Evolutionary conservation across 2,113 vertebrate species (phyloP).

Genomic region (Colossoma macropomum): DNA sequence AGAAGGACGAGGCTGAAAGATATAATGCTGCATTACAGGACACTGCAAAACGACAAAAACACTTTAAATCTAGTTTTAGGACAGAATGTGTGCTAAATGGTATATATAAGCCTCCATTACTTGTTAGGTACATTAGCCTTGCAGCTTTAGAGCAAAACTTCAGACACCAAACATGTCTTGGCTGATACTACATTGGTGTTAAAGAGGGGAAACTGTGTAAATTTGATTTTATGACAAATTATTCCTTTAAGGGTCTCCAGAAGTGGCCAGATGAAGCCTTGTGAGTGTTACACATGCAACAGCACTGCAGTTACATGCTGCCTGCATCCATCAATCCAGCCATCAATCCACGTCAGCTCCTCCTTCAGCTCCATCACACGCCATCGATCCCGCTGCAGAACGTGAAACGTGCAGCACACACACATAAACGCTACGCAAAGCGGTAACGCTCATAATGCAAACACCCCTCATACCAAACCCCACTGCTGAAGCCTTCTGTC

Average conservation of each 20-base stretch:
- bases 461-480: not conserved
- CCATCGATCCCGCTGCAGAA: not conserved
- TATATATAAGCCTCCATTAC: no score
- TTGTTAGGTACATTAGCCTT: no score
- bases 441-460: not conserved
- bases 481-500: not conserved
- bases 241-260: no score
- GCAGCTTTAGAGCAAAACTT: not conserved
- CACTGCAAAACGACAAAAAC: no score
- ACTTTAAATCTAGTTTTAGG: no score
- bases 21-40: no score
- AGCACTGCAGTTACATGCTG: not conserved
- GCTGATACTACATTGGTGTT: no score
- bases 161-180: not conserved
- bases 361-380: not conserved
- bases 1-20: no score
- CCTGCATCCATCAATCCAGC: not conserved
- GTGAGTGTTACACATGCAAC: not conserved
- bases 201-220: no score
- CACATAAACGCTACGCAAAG: not conserved
- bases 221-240: no score
- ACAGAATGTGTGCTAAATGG: no score
- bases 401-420: not conserved
- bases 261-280: not conserved
- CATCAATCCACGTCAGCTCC: not conserved